These are phyloP conservation scores for Erynnis tages DNA, from an alignment of 2,888 invertebrate species.

Conservation along the genomic window DNA sequence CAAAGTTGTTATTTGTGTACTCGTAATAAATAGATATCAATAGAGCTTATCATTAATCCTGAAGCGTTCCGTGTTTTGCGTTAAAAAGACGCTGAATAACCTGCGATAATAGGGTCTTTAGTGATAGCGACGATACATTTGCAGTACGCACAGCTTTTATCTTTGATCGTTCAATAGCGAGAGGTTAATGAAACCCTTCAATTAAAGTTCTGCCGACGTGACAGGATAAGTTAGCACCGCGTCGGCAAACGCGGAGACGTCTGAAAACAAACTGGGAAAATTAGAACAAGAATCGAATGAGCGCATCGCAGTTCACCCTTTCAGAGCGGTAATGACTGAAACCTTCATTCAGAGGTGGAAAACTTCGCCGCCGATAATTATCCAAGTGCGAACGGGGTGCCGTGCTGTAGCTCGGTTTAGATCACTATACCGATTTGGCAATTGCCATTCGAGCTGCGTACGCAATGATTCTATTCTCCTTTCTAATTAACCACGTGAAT, in stretches of 20 bases:
- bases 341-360: constrained; percentile 55
- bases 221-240: constrained; percentile 21
- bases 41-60: too few species aligned
- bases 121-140: background rate
- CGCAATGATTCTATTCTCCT: constrained; percentile 36
- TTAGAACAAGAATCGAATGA: constrained; percentile 37
- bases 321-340: constrained; percentile 53
- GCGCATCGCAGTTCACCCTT: constrained; percentile 39
- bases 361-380: constrained; percentile 69
- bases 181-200: constrained; percentile 22
- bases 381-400: constrained; percentile 62
- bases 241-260: constrained; percentile 17
- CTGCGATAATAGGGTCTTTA: background rate
- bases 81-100: background rate
- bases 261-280: constrained; percentile 30
- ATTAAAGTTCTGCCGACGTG: constrained; percentile 26
- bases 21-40: background rate
- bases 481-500: constrained; percentile 41
- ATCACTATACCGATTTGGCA: constrained; percentile 52
- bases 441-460: constrained; percentile 46
- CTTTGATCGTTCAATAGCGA: constrained; percentile 8
- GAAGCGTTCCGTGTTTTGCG: too few species aligned
- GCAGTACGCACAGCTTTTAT: constrained; percentile 6
- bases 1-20: background rate
- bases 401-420: constrained; percentile 51